Evolutionary conservation across 2,888 invertebrate species (phyloP).

Genomic region (Netelia inedita): DNA sequence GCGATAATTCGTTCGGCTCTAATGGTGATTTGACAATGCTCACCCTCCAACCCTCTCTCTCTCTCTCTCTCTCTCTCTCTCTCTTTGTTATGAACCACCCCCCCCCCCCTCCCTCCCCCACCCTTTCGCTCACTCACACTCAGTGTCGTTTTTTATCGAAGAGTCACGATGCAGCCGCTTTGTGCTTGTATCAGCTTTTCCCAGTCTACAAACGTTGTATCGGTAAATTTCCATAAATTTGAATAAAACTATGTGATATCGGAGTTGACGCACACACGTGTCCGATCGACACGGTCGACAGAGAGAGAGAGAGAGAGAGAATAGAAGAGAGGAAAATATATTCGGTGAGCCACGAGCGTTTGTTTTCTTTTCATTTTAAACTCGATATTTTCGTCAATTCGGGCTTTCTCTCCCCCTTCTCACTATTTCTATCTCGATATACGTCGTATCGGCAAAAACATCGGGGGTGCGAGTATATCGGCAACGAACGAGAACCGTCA

Average conservation of each 20-base stretch:
- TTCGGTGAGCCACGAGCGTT: conserved; percentile 16
- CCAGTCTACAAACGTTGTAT: conserved; percentile 14
- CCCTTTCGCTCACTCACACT: not conserved
- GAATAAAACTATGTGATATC: conserved; percentile 65
- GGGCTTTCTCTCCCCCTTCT: not conserved
- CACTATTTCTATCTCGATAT: not conserved
- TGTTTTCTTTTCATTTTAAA: conserved; percentile 66
- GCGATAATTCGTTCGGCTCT: conserved; percentile 26
- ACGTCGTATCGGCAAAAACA: not conserved
- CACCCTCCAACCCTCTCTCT: not conserved
- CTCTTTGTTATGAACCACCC: not conserved
- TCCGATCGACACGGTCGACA: conserved; percentile 19
- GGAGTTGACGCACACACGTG: conserved; percentile 57
- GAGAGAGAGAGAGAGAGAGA: not conserved
- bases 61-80: not conserved
- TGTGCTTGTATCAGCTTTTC: conserved; percentile 33
- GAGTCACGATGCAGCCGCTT: not conserved
- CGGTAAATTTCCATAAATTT: conserved; percentile 65
- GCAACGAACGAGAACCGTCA: conserved; percentile 17
- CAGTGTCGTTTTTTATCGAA: conserved; percentile 13
- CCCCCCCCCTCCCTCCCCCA: not conserved
- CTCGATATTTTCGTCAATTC: conserved; percentile 48
- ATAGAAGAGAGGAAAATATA: not conserved
- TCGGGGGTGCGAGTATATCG: not conserved
- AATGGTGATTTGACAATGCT: conserved; percentile 42